Conservation (phyloP, 2,113 vertebrate genomes). For the Gulo gulo region DNA sequence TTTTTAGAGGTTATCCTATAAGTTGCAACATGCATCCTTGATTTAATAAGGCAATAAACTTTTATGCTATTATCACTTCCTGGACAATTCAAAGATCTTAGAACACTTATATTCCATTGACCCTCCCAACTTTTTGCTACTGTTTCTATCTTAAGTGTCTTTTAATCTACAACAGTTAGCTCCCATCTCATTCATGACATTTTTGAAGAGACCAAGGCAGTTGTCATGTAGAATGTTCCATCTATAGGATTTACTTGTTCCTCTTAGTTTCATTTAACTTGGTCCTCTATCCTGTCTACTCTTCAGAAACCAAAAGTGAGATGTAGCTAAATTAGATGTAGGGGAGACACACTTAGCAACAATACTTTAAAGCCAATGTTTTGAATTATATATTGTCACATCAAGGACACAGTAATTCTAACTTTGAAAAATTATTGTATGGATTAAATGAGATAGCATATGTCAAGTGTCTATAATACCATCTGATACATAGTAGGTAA, state of each 20-base stretch:
- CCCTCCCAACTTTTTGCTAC: background rate
- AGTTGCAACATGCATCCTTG: background rate
- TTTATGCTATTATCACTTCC: background rate
- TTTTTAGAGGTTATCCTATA: background rate
- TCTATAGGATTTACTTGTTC: background rate
- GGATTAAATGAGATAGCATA: background rate
- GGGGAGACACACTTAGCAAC: background rate
- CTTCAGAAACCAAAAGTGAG: background rate
- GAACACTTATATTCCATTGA: background rate
- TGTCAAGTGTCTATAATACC: background rate
- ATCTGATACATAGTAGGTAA: background rate
- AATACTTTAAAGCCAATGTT: background rate
- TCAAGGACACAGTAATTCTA: background rate
- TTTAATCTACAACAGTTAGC: background rate
- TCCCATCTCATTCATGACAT: background rate
- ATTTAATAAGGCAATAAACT: background rate
- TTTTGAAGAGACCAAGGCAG: background rate
- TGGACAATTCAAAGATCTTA: background rate
- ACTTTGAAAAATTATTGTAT: background rate
- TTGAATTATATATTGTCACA: background rate
- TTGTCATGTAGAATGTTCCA: background rate
- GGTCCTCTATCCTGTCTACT: background rate
- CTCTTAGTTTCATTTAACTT: background rate
- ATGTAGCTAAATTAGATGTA: background rate
- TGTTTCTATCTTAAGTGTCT: background rate